Conservation (phyloP, 1,140 invertebrate species). For the Drosophila persimilis region DNA sequence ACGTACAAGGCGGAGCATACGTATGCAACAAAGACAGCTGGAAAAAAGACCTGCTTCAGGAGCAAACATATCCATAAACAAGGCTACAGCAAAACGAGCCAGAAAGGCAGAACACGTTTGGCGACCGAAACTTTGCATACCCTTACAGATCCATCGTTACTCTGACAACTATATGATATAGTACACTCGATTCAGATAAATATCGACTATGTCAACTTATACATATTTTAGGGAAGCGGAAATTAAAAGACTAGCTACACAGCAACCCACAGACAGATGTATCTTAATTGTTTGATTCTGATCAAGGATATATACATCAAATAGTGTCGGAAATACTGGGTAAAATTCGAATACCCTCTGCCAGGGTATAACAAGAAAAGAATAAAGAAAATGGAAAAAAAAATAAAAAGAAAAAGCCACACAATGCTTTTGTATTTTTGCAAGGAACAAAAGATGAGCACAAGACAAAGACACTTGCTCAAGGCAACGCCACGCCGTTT, state of each 20-base stretch:
- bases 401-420: conserved; percentile 49
- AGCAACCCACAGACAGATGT: no score
- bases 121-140: no score
- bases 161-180: no score
- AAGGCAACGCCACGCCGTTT: conserved; percentile 56
- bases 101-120: neutral
- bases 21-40: conserved; percentile 42
- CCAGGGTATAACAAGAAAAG: conserved; percentile 2
- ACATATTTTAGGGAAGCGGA: no score
- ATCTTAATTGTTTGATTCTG: conserved; percentile 16
- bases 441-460: conserved; percentile 71
- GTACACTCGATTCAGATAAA: no score
- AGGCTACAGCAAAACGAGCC: conserved; percentile 31
- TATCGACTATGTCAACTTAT: no score
- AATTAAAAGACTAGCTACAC: no score
- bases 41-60: conserved; percentile 31
- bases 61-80: conserved; percentile 39
- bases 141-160: no score
- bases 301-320: neutral
- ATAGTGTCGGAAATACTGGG: no score
- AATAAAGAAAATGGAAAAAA: conserved; percentile 27
- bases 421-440: conserved; percentile 58
- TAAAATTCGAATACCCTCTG: no score
- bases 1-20: conserved; percentile 17
- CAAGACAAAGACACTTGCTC: conserved; percentile 75